Conservation (phyloP, 2,113 vertebrate species). For the Microtus richardsoni region DNA sequence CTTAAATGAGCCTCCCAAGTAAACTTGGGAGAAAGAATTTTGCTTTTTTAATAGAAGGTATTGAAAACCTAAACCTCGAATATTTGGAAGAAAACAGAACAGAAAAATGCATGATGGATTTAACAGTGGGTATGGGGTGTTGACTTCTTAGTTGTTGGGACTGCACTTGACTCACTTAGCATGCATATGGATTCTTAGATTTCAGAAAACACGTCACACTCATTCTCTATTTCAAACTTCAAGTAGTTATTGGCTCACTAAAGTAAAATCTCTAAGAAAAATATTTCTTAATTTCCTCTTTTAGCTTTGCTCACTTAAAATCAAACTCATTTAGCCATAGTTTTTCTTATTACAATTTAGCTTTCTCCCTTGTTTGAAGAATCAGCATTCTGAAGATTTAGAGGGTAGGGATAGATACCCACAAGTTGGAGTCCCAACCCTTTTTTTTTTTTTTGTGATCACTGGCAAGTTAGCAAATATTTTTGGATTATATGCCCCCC, state of each 20-base stretch:
- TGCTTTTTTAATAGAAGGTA: constrained; percentile 24
- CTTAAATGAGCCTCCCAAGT: constrained; percentile 25
- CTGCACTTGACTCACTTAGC: constrained; percentile 3
- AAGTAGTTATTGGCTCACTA: constrained; percentile 49
- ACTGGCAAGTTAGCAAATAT: constrained; percentile 23
- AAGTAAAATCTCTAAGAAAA: constrained; percentile 52
- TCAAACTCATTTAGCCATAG: not conserved
- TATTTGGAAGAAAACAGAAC: constrained; percentile 51
- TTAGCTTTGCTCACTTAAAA: constrained; percentile 56
- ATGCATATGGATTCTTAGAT: constrained; percentile 39
- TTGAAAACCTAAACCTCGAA: constrained; percentile 40
- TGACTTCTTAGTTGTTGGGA: not conserved
- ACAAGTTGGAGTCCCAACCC: not conserved
- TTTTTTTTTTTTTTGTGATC: constrained; percentile 39
- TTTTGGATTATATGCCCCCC: not conserved
- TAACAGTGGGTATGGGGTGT: constrained; percentile 30
- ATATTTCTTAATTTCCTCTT: constrained; percentile 54
- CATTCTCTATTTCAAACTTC: constrained; percentile 46
- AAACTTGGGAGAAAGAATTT: not conserved
- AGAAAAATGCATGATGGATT: constrained; percentile 27
- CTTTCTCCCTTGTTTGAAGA: constrained; percentile 51
- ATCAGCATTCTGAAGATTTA: not conserved
- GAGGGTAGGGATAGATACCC: not conserved
- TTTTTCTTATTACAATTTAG: constrained; percentile 46
- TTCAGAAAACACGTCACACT: constrained; percentile 46